Evolutionary conservation across 2,888 invertebrate species (phyloP), one percentile per base, ranked within the genome.

Genomic region (Limenitis camilla): DNA sequence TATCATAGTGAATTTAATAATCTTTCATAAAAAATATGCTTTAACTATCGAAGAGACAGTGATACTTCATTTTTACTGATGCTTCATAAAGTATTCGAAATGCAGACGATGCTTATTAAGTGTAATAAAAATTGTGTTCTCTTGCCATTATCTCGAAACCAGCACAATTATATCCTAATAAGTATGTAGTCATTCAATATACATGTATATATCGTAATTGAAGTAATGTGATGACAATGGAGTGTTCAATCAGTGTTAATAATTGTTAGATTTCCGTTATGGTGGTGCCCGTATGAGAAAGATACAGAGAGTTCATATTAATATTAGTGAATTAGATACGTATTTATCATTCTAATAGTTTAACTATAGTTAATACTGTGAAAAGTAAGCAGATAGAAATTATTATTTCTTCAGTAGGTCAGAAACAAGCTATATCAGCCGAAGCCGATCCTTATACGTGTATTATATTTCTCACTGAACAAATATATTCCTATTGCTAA

Each of bases 231-330:
- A 52, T 52, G 64, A 78, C 77, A 81, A 81, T 79, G 59, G 72
- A 70, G 62, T 66, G 69, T 72, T 74, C 76, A 78, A 81, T 81
- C 80, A 71, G 68, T 68, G 72, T 71, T 66, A 76, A 78, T 77
- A 80, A 76, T 78, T 72, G 71, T 68, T 61, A 66, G 58, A 66
- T 69, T 76, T 76, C 75, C 70, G 73, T 66, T 62, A 68, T 73
- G 64, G 65, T 69, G 63, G 67, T 50, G 60, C 78, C 74, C 78
- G 72, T 72, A 77, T 76, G 73, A 68, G 69, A 69, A 57, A 49
- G 65, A 70, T 65, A 66, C 39, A 61, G 52, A 54, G 53, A 40
- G n/a, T 29, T 28, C 28, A 29, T 19, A 19, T 19, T 19, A 19
- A 19, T 19, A 19, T 19, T 19, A 19, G 19, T 19, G 19, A 19